Evolutionary conservation across 2,113 vertebrate species (phyloP).

Genomic region (Passerina amoena): DNA sequence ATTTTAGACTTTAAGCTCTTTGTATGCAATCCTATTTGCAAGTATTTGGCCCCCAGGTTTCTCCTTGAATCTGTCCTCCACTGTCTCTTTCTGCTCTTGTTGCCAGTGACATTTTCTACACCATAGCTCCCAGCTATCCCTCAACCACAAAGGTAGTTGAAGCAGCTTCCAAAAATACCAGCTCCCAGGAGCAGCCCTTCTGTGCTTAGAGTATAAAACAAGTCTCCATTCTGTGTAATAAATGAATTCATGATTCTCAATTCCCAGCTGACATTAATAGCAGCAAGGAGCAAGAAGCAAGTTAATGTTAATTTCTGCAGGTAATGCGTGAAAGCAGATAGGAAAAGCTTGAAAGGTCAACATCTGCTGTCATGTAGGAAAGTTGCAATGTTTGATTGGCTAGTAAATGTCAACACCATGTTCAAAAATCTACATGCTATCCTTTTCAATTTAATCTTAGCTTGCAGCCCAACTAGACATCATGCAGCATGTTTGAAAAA

Average conservation of each 20-base stretch:
- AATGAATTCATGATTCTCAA: conserved; percentile 83
- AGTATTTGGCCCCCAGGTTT: conserved; percentile 73
- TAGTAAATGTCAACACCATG: conserved; percentile 81
- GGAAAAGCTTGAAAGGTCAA: conserved; percentile 81
- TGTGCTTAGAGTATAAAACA: conserved; percentile 76
- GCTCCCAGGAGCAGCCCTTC: conserved; percentile 75
- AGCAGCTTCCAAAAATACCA: conserved; percentile 83
- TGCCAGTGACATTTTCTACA: conserved; percentile 75
- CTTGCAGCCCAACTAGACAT: conserved; percentile 75
- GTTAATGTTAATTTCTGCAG: conserved; percentile 85
- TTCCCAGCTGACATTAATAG: conserved; percentile 80
- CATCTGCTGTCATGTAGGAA: conserved; percentile 79
- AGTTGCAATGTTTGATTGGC: conserved; percentile 78
- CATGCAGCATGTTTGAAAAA: conserved; percentile 75
- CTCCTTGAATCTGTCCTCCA: conserved; percentile 77
- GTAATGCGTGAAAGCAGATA: conserved; percentile 77
- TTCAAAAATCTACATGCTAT: conserved; percentile 78
- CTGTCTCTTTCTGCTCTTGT: conserved; percentile 68
- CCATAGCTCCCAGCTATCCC: conserved; percentile 80
- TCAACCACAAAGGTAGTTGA: conserved; percentile 81
- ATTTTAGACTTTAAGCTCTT: conserved; percentile 54
- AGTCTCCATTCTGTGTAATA: conserved; percentile 75
- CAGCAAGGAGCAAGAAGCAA: conserved; percentile 72
- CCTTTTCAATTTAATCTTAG: conserved; percentile 77
- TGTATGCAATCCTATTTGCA: conserved; percentile 54